phyloP scores from a whole-genome alignment of 2,797 vertebrate species.

The Limosa lapponica region DNA sequence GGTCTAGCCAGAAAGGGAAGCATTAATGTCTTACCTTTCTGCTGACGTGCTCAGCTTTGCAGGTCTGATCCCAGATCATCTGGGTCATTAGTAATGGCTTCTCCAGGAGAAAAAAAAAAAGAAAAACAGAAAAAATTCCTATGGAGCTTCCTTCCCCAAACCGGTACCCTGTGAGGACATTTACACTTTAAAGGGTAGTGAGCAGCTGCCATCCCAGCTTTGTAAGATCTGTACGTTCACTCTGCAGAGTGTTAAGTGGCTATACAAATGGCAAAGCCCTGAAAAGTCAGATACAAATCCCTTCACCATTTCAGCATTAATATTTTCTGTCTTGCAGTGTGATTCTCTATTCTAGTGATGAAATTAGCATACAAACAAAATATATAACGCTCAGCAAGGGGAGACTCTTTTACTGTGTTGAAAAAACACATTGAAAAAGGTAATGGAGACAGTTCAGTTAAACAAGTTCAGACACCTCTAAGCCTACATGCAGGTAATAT shows the following conservation, averaged over 20 bases:
- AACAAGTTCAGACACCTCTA: background rate
- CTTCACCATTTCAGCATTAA: background rate
- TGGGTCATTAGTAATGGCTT: background rate
- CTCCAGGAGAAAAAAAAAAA: background rate
- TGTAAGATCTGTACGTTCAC: fast-evolving
- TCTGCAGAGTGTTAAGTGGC: background rate
- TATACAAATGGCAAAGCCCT: background rate
- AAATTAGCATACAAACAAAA: background rate
- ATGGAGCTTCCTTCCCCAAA: background rate
- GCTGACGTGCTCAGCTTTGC: background rate
- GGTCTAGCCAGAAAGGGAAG: background rate
- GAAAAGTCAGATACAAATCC: background rate
- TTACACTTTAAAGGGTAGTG: background rate
- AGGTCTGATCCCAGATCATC: background rate
- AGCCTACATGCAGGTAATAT: background rate
- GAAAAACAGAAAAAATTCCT: background rate
- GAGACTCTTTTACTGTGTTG: background rate
- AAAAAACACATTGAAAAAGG: background rate
- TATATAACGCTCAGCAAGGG: background rate
- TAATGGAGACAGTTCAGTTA: background rate
- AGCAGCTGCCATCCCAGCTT: background rate
- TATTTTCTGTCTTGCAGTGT: background rate
- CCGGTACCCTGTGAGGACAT: background rate
- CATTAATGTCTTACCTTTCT: background rate
- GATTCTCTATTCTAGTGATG: background rate